Evolutionary conservation across 2,113 vertebrate genomes (phyloP).

Genomic region (Notarius quadriscutis): DNA sequence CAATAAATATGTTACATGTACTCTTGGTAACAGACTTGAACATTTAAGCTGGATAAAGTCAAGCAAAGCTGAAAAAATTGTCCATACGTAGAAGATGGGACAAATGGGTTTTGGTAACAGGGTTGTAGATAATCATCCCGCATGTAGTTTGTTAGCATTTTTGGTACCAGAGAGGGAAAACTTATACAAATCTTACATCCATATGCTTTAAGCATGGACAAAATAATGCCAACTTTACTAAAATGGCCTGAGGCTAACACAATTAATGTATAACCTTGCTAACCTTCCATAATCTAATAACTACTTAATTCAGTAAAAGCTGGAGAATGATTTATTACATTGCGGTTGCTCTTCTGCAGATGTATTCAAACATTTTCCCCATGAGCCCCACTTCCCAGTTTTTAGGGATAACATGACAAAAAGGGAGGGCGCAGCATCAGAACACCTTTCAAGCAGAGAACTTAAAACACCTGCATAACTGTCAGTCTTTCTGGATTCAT

Average conservation of each 20-base stretch:
- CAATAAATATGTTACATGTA: neutral
- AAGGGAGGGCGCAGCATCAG: neutral
- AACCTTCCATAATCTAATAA: neutral
- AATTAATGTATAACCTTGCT: neutral
- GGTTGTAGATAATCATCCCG: neutral
- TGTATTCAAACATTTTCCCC: neutral
- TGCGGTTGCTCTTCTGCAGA: neutral
- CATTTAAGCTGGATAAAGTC: neutral
- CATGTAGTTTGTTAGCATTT: neutral
- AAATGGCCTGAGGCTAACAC: neutral
- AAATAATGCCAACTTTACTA: neutral
- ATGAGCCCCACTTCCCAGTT: neutral
- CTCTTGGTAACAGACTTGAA: neutral
- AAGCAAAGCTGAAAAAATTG: neutral
- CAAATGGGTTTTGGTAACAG: neutral
- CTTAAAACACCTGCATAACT: neutral
- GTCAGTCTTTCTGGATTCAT: neutral
- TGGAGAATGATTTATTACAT: neutral
- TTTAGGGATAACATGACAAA: neutral
- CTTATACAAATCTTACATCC: neutral
- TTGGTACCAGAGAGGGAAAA: neutral
- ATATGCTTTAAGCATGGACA: neutral
- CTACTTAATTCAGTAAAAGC: neutral
- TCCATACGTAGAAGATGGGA: neutral
- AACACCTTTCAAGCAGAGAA: neutral